These are phyloP conservation scores for Cynopterus sphinx DNA, from an alignment of 2,797 vertebrate species.

Conservation along the genomic window DNA sequence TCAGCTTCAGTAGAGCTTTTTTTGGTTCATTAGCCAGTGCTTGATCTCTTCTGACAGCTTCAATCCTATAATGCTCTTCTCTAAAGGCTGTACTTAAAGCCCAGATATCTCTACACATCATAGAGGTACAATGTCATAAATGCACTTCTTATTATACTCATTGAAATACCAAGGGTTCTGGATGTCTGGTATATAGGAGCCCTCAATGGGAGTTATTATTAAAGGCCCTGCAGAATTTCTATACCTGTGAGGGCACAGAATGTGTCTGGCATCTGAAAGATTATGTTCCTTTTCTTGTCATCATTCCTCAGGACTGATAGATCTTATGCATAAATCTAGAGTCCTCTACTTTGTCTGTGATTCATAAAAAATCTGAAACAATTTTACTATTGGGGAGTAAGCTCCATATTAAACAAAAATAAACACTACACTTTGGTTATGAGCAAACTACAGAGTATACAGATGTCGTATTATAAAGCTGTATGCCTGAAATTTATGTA, in stretches of 20 bases:
- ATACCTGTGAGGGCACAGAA: neutral
- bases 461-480: neutral
- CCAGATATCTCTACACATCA: slow-evolving; percentile 50
- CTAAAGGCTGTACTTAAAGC: slow-evolving; percentile 43
- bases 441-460: neutral
- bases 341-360: neutral
- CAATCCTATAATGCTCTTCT: slow-evolving; percentile 62
- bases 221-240: slow-evolving; percentile 53
- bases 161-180: slow-evolving; percentile 37
- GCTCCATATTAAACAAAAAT: neutral
- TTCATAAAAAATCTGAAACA: slow-evolving; percentile 32
- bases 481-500: neutral
- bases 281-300: slow-evolving; percentile 4
- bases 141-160: slow-evolving; percentile 43
- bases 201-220: neutral
- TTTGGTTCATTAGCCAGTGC: slow-evolving; percentile 38
- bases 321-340: neutral
- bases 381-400: neutral
- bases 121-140: slow-evolving; percentile 52
- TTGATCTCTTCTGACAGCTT: slow-evolving; percentile 67
- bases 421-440: neutral
- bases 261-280: neutral
- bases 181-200: slow-evolving; percentile 3
- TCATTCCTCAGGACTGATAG: neutral
- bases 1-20: slow-evolving; percentile 3